These are phyloP conservation scores for Epinotia ramella DNA, from an alignment of 2,888 invertebrate species.

Conservation along the genomic window DNA sequence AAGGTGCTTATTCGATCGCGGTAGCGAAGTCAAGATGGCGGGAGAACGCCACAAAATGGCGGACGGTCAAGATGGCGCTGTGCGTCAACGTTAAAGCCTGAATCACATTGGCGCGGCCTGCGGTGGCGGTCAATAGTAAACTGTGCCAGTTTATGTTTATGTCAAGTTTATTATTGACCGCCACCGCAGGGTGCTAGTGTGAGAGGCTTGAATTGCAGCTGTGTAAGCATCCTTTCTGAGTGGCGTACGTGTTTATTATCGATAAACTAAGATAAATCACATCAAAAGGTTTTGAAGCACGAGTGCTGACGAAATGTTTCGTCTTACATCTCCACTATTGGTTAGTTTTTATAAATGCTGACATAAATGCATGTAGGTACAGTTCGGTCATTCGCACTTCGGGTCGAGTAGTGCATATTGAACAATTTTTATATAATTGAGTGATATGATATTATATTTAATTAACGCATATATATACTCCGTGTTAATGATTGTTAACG, in stretches of 20 bases:
- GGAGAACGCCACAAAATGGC: constrained; percentile 16
- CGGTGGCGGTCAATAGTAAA: no score
- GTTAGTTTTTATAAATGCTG: constrained; percentile 5
- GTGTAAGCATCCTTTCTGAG: constrained; percentile 15
- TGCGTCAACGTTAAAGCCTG: neutral
- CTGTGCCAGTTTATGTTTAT: no score
- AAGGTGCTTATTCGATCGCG: constrained; percentile 27
- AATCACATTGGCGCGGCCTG: no score
- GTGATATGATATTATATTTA: constrained; percentile 65
- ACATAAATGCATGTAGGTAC: constrained; percentile 19
- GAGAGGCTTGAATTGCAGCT: neutral
- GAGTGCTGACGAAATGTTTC: constrained; percentile 3
- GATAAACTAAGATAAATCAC: neutral
- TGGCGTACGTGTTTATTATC: neutral
- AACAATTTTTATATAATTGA: constrained; percentile 60
- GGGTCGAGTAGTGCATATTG: constrained; percentile 73
- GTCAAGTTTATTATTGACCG: no score
- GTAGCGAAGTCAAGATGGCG: constrained; percentile 4
- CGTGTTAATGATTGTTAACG: constrained; percentile 62
- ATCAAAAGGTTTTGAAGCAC: neutral
- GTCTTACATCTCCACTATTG: constrained; percentile 23
- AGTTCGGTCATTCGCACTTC: constrained; percentile 48
- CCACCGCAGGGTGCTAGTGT: no score
- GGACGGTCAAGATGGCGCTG: constrained; percentile 17
- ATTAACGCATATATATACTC: constrained; percentile 57